These are phyloP conservation scores for Ammospiza nelsoni DNA, from an alignment of 2,113 vertebrate genomes.

Conservation along the genomic window DNA sequence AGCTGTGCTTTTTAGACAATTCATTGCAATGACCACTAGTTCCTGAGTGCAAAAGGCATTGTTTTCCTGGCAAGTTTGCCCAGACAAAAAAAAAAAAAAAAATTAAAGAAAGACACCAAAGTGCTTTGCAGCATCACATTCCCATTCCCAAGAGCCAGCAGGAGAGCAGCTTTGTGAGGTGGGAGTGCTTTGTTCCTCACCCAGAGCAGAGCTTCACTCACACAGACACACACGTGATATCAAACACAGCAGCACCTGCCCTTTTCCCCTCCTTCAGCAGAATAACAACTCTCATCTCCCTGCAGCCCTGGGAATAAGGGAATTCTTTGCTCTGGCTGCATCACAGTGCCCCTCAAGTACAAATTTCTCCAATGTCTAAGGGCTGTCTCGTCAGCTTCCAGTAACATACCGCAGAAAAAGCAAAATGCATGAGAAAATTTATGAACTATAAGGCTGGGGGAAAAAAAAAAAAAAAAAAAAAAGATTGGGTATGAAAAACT, in stretches of 20 bases:
- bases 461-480: not conserved
- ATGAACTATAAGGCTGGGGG: not conserved
- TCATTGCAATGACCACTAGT: not conserved
- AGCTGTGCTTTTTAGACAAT: not conserved
- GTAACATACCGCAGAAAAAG: not conserved
- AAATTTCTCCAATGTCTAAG: not conserved
- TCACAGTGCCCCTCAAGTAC: not conserved
- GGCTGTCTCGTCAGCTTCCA: not conserved
- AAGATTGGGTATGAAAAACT: not conserved
- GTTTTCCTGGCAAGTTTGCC: not conserved
- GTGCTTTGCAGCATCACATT: not conserved
- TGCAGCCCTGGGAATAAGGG: not conserved
- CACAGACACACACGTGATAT: accelerated
- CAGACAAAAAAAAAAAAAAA: not conserved
- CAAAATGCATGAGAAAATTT: not conserved
- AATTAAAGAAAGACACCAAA: not conserved
- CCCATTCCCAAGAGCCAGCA: not conserved
- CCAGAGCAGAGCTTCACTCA: not conserved
- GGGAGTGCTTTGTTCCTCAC: not conserved
- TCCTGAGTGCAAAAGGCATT: not conserved
- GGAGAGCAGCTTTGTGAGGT: not conserved
- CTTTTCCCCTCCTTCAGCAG: not conserved
- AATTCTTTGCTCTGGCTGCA: not conserved
- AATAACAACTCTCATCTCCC: not conserved
- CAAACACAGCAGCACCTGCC: not conserved